A percentile compares a stretch with the other conserved stretches of the same genome.
Conservation (phyloP, 2,888 invertebrate genomes). For the Cataglyphis albicans region DNA sequence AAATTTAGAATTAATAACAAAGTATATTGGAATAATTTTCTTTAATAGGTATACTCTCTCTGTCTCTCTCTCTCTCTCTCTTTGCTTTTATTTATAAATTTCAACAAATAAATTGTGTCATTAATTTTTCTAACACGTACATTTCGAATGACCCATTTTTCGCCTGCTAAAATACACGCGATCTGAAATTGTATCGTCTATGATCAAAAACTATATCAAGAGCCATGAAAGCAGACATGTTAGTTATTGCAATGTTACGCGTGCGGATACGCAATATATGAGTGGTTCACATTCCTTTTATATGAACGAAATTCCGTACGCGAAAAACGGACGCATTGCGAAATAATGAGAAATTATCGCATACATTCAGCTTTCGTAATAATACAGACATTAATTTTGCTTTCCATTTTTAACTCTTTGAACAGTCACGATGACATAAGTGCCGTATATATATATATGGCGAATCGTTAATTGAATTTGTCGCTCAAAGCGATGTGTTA, state of each 20-base stretch:
- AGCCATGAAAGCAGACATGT: slow-evolving; percentile 1
- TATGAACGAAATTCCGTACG: slow-evolving; percentile 12
- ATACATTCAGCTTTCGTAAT: not conserved
- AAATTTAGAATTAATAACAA: not conserved
- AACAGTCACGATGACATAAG: slow-evolving; percentile 29
- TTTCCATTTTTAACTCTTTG: slow-evolving; percentile 38
- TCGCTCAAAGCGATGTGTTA: slow-evolving; percentile 33
- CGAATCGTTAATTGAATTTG: slow-evolving; percentile 37
- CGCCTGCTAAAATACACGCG: slow-evolving; percentile 16
- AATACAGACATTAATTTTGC: slow-evolving; percentile 23
- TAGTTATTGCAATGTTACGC: not conserved
- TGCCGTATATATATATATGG: not conserved
- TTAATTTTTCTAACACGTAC: not conserved
- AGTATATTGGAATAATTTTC: not conserved
- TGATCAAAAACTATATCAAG: not conserved
- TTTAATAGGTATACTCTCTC: no score
- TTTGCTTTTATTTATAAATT: slow-evolving; percentile 1
- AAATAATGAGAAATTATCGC: not conserved
- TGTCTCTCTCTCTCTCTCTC: no score
- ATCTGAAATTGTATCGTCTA: not conserved
- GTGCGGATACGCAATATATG: not conserved
- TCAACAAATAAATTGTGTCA: slow-evolving; percentile 8
- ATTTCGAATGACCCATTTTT: slow-evolving; percentile 31
- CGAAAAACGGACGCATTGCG: not conserved
- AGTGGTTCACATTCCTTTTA: slow-evolving; percentile 14